phyloP scores from a whole-genome alignment of 2,888 invertebrate species.

The Ennomos fuscantarius region DNA sequence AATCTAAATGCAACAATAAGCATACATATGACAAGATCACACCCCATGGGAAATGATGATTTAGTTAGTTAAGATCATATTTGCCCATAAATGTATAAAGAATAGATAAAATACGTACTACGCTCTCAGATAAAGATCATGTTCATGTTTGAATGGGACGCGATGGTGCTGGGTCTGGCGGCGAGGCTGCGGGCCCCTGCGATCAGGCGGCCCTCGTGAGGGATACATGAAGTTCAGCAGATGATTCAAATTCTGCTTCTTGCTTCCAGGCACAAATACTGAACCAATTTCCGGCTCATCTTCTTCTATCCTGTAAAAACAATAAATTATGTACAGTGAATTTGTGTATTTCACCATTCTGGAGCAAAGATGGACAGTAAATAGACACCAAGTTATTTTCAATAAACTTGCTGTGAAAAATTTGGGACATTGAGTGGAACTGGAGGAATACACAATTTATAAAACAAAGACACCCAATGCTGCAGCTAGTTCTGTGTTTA shows the following conservation, averaged over 20 bases:
- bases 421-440: too few species aligned
- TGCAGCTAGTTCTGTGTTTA: too few species aligned
- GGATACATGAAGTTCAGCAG: constrained; percentile 96
- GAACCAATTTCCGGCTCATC: constrained; percentile 92
- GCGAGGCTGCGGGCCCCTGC: constrained; percentile 61
- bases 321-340: background rate
- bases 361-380: too few species aligned
- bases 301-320: constrained; percentile 77
- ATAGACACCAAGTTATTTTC: too few species aligned
- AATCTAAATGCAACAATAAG: too few species aligned
- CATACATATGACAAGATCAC: too few species aligned
- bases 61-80: too few species aligned
- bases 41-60: too few species aligned
- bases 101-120: constrained; percentile 86
- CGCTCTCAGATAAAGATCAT: constrained; percentile 97
- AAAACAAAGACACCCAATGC: too few species aligned
- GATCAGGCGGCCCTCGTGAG: constrained; percentile 80
- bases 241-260: constrained; percentile 97
- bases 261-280: constrained; percentile 92
- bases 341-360: background rate
- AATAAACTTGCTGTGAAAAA: too few species aligned
- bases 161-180: constrained; percentile 59
- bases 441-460: too few species aligned
- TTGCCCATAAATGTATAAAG: too few species aligned
- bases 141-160: constrained; percentile 90